Evolutionary conservation across 2,888 invertebrate genomes (phyloP).

Genomic region (Oxystoma pomonae): DNA sequence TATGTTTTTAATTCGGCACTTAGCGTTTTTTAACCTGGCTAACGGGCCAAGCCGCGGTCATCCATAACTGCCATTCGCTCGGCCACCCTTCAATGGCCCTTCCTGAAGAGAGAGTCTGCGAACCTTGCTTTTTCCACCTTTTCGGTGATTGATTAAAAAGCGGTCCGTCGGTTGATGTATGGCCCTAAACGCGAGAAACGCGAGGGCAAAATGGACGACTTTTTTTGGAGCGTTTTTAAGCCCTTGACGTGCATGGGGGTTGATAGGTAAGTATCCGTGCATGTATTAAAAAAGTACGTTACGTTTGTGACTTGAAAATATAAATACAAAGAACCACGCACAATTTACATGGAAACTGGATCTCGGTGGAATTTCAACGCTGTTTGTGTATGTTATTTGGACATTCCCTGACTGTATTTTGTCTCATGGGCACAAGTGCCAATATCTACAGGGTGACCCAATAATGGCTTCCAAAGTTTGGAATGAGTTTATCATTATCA

Average conservation of each 20-base stretch:
- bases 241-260: slow-evolving; percentile 30
- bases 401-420: no score
- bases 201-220: neutral
- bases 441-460: no score
- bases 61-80: slow-evolving; percentile 42
- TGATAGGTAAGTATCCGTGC: slow-evolving; percentile 39
- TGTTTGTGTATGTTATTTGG: no score
- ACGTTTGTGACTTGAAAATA: no score
- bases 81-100: slow-evolving; percentile 41
- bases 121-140: slow-evolving; percentile 17
- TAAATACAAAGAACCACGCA: no score
- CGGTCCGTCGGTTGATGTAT: slow-evolving; percentile 18
- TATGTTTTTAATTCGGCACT: neutral
- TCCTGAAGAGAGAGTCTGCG: slow-evolving; percentile 20
- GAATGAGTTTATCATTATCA: no score
- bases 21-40: neutral
- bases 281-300: neutral
- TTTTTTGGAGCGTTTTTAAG: slow-evolving; percentile 21
- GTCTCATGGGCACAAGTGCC: no score
- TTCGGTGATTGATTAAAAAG: slow-evolving; percentile 22
- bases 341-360: no score
- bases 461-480: no score
- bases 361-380: no score
- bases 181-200: slow-evolving; percentile 6
- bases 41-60: slow-evolving; percentile 19